Conservation (phyloP, 2,888 invertebrate species). For the Dilophus febrilis region DNA sequence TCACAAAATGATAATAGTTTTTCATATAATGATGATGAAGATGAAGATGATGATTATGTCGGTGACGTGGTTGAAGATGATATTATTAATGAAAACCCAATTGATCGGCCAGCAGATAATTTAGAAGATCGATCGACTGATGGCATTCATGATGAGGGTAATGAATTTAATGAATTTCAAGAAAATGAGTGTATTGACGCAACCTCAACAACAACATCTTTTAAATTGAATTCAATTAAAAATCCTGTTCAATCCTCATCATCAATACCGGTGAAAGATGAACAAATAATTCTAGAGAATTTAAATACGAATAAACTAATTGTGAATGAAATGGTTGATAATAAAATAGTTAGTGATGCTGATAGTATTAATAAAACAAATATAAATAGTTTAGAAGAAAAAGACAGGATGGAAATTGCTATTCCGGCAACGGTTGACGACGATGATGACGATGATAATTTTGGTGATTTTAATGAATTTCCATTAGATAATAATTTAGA, state of each 20-base stretch:
- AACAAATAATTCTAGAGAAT: background rate
- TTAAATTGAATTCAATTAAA: conserved; percentile 22
- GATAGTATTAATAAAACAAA: background rate
- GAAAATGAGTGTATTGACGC: conserved; percentile 1
- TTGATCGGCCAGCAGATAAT: background rate
- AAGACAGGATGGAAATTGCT: background rate
- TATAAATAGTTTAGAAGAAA: background rate
- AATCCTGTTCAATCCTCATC: conserved; percentile 7
- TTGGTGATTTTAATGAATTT: conserved; percentile 2
- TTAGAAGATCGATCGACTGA: too few species aligned
- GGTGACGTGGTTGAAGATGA: conserved; percentile 3
- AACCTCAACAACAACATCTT: conserved; percentile 15
- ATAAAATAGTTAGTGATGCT: conserved; percentile 3
- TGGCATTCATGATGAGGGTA: conserved; percentile 9
- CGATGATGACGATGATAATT: background rate
- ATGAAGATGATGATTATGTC: conserved; percentile 5
- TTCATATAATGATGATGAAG: conserved; percentile 6
- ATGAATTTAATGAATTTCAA: conserved; percentile 6
- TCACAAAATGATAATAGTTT: conserved; percentile 4
- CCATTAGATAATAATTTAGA: too few species aligned
- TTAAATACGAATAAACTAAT: background rate
- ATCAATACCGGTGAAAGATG: background rate
- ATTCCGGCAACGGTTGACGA: background rate
- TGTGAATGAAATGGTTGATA: conserved; percentile 2
- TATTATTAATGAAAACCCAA: background rate